Base-by-base conservation (phyloP, 2,113 vertebrate genomes). In the Podiceps cristatus region DNA sequence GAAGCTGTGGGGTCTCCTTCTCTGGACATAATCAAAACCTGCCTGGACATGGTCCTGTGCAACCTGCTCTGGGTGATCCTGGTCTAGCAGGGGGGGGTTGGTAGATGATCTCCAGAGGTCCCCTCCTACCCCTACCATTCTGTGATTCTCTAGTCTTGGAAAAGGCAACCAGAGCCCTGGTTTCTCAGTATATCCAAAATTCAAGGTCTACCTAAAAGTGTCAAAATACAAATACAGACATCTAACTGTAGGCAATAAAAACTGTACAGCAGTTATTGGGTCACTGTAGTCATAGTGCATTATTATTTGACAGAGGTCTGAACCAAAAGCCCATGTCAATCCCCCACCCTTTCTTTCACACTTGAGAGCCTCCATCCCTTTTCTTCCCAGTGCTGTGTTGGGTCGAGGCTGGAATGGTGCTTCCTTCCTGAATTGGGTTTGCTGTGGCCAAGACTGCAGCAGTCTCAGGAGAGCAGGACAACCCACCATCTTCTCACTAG, bases 351-450 rank as follows among this genome's bases (percentile, higher is more conserved):
- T 74, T 40, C 68, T 91, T 78, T 78, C 8, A 2, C 23, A 45
- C 56, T 28, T 55, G 8, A 74, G 8, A 63, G 3, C 40, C 35
- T 78, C 8, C 33, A 63, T 20, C 13, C 11, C 5, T 11, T 63
- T 88, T 37, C 44, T 83, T 31, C 22, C 22, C 31, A 72, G 7
- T 52, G 33, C 37, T 67, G 25, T 5, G 0, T 0, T 83, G 42
- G 6, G 12, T 71, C 0, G 0, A 42, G 27, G 5, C 5, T 40
- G 47, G 29, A 93, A 67, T 17, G 13, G 9, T 3, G 75, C 18
- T 72, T 77, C 33, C 37, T 91, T 81, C 56, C 76, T 67, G 47
- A n/a, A 52, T 4, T 90, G 10, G 10, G 4, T 69, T 69, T 88
- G 31, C 5, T 68, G 13, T 84, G 49, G 66, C 33, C 60, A 78